Conservation (phyloP, 2,113 vertebrate genomes). For the Murina feae region DNA sequence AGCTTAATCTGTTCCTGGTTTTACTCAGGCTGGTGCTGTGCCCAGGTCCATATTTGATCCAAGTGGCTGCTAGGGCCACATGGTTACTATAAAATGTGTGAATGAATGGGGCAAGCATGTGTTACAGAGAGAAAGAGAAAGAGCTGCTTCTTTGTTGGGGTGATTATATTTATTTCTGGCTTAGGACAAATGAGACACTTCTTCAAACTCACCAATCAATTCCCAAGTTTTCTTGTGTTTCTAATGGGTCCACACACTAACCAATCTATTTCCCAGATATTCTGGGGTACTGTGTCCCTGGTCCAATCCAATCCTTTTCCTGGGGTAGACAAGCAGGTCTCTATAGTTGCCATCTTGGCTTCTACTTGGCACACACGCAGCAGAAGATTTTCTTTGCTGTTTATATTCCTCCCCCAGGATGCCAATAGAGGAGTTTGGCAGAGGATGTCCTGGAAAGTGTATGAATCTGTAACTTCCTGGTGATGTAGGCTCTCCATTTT, state of each 20-base stretch:
- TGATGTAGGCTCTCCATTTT: neutral
- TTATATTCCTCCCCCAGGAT: neutral
- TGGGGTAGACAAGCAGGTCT: neutral
- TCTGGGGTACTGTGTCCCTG: neutral
- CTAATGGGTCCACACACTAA: neutral
- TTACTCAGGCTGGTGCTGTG: neutral
- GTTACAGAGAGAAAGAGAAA: neutral
- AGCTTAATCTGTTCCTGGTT: neutral
- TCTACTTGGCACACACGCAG: neutral
- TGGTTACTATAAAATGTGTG: neutral
- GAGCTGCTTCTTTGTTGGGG: neutral
- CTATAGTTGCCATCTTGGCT: neutral
- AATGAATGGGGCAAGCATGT: neutral
- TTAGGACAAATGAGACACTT: neutral
- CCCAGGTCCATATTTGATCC: neutral
- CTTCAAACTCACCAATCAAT: neutral
- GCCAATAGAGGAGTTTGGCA: neutral
- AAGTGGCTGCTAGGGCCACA: neutral
- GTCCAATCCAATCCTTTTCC: neutral
- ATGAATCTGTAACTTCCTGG: neutral
- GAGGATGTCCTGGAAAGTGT: neutral
- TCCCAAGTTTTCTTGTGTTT: neutral
- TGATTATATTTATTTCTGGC: neutral
- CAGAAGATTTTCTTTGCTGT: neutral
- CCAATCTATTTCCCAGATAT: neutral